phyloP scores from a whole-genome alignment of 2,888 invertebrate species.

The Autographa pulchrina region DNA sequence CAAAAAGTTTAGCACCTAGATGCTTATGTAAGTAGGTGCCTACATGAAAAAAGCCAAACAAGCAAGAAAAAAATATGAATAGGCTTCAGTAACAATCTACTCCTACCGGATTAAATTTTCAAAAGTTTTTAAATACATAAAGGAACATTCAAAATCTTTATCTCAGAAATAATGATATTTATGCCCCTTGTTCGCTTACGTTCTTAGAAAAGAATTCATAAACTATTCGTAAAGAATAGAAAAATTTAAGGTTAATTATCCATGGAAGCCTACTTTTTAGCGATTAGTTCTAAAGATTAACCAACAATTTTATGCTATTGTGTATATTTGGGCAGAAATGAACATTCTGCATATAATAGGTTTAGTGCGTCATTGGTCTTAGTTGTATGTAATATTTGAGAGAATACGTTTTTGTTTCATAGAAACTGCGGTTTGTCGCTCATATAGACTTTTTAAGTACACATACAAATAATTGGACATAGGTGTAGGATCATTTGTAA shows the following conservation, averaged over 20 bases:
- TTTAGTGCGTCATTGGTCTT: neutral
- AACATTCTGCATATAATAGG: neutral
- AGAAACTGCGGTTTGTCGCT: neutral
- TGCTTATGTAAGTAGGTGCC: too few relatives aligned
- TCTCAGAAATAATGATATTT: neutral
- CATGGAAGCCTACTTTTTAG: neutral
- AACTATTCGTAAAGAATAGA: neutral
- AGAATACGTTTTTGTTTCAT: neutral
- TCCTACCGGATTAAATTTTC: neutral
- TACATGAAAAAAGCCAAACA: too few relatives aligned
- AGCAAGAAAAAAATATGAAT: too few relatives aligned
- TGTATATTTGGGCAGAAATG: neutral
- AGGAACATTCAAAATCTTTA: neutral
- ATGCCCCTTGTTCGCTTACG: neutral
- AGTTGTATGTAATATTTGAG: neutral
- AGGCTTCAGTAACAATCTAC: neutral
- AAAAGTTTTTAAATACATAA: neutral
- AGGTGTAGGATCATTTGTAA: neutral
- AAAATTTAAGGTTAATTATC: neutral
- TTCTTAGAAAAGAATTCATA: neutral
- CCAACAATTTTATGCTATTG: constrained; percentile 6
- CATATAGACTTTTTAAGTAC: neutral
- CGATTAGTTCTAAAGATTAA: constrained; percentile 13
- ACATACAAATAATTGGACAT: neutral
- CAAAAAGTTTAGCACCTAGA: too few relatives aligned